Base-by-base conservation (phyloP, 2,797 vertebrate genomes). In the Tympanoctomys barrerae region DNA sequence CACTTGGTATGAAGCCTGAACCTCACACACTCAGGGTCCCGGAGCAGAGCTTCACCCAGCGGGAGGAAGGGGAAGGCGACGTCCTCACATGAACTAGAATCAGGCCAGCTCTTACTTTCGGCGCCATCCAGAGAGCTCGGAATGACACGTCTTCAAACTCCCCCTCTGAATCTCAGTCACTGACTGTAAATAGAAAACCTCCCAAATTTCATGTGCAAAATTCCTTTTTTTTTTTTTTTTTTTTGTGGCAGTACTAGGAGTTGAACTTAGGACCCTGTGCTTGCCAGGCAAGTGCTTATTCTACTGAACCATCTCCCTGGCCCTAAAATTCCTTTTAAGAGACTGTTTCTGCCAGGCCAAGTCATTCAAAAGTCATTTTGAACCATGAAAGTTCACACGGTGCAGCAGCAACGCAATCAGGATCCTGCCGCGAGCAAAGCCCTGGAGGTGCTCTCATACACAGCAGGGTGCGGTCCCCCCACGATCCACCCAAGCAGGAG, bases 271-370 rank as follows among this genome's bases (percentile, higher is more conserved):
- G 49, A 49, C 49, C 49, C 11, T 49, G 49, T 11, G 49, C 8
- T 49, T 49, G 49, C 49, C 49, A 49, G 49, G 49, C 49, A 49
- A 49, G 49, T 49, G 49, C 49, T 49, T 49, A 49, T 49, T 49
- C 7, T 49, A 49, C 49, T 42, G 42, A 42, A 42, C 42, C 42
- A 42, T 42, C 42, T 42, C 42, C 49, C 49, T 9, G 11, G 49
- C 49, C 49, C 49, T 49, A 79, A 79, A 88, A 88, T 73, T 75
- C n/a, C 82, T 88, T 85, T 88, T 28, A 7, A 89, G 91, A 78
- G 42, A 84, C 28, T 49, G 13, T 22, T 36, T 83, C 52, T 88
- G 22, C 19, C 46, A 52, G 12, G n/a, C 39, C n/a, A 19, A 26
- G 22, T 31, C 22, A 73, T 61, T 2, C 8, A 79, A 14, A 14